phyloP scores from a whole-genome alignment of 2,113 vertebrate species.

The Delphinapterus leucas region DNA sequence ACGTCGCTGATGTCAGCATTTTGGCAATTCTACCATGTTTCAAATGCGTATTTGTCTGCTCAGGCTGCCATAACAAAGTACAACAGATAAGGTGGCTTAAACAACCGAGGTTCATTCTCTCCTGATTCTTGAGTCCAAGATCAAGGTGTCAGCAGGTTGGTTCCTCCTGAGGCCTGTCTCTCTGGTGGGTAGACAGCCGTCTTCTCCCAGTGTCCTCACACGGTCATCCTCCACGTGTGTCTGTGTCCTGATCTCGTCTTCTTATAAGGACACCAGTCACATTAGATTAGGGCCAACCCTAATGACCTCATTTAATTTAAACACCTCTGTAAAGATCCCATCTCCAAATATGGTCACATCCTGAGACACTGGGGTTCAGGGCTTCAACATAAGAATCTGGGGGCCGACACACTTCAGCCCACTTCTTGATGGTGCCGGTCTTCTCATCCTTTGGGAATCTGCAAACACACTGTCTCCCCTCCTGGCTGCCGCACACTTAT shows the following conservation, averaged over 20 bases:
- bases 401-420: background rate
- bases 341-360: background rate
- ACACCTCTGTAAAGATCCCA: background rate
- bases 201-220: background rate
- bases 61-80: background rate
- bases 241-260: background rate
- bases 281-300: too few relatives aligned
- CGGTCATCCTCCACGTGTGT: accelerated
- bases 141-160: accelerated
- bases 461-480: too few relatives aligned
- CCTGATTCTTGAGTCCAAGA: too few relatives aligned
- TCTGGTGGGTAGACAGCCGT: accelerated
- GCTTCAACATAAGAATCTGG: background rate
- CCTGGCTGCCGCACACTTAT: accelerated
- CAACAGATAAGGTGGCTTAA: background rate
- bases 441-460: background rate
- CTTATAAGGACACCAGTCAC: accelerated
- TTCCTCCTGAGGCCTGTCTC: background rate
- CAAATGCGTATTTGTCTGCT: accelerated
- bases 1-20: accelerated
- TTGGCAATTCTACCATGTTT: accelerated
- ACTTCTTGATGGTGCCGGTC: too few relatives aligned
- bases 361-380: too few relatives aligned
- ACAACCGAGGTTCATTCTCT: background rate
- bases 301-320: background rate